Conservation (phyloP, 2,888 invertebrate species). For the Pyrochroa serraticornis region DNA sequence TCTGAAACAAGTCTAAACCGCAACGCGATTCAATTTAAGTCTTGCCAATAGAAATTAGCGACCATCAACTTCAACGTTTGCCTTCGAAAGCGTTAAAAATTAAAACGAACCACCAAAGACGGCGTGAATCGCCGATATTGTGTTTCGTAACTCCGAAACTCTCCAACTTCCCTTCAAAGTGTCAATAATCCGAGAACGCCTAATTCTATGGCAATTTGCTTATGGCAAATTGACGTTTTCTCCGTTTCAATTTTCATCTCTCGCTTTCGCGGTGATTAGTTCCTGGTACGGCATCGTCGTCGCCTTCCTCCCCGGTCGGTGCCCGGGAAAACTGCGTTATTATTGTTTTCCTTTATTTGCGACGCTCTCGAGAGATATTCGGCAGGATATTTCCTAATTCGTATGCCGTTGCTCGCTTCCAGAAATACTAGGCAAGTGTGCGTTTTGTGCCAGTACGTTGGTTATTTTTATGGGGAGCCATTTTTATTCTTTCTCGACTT, state of each 20-base stretch:
- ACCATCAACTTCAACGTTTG: too few species aligned
- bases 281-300: background rate
- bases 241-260: background rate
- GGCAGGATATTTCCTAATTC: slow-evolving; percentile 40
- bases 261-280: background rate
- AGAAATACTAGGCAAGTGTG: slow-evolving; percentile 40
- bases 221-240: slow-evolving; percentile 3
- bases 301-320: background rate
- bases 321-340: slow-evolving; percentile 28
- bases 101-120: too few species aligned
- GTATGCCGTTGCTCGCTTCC: slow-evolving; percentile 37
- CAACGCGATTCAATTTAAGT: too few species aligned
- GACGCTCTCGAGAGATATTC: slow-evolving; percentile 35
- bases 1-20: too few species aligned
- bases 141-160: too few species aligned
- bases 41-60: too few species aligned
- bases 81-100: too few species aligned
- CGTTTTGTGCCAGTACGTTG: slow-evolving; percentile 39
- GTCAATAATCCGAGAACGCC: background rate
- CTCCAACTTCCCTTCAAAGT: too few species aligned
- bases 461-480: slow-evolving; percentile 46
- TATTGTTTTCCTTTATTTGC: slow-evolving; percentile 37
- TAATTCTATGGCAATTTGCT: background rate
- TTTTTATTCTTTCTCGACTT: slow-evolving; percentile 46
- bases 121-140: too few species aligned